Conservation (phyloP, 2,888 invertebrate species). For the Petrolisthes cinctipes region DNA sequence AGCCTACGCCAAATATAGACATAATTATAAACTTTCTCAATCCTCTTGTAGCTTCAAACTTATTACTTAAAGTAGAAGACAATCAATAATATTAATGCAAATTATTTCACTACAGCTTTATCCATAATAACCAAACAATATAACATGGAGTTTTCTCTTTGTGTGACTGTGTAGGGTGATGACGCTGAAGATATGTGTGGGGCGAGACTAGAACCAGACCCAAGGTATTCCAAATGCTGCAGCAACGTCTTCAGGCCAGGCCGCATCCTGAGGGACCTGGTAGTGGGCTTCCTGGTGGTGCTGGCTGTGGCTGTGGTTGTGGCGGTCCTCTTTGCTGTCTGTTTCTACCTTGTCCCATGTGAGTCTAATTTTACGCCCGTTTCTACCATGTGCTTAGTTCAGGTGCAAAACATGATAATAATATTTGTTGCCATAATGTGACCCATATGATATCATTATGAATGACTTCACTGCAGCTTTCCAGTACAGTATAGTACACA, state of each 20-base stretch:
- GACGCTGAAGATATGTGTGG: conserved; percentile 59
- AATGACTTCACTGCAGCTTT: too few relatives aligned
- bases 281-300: conserved; percentile 62
- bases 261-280: conserved; percentile 53
- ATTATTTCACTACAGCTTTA: not conserved
- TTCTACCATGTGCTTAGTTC: not conserved
- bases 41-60: not conserved
- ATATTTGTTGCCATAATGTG: not conserved
- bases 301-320: conserved; percentile 63
- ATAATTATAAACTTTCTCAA: not conserved
- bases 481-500: too few relatives aligned
- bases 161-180: conserved; percentile 38
- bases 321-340: conserved; percentile 62
- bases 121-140: not conserved
- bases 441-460: not conserved
- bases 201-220: conserved; percentile 57
- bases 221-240: conserved; percentile 61
- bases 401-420: not conserved
- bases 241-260: conserved; percentile 58
- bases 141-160: not conserved
- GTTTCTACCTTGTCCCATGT: conserved; percentile 63
- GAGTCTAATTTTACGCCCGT: not conserved
- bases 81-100: not conserved
- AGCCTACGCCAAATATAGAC: not conserved
- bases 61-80: not conserved